A percentile compares a stretch with the other conserved stretches of the same genome.
Conservation (phyloP, 23 tunicate species). For the Halocynthia aurantium region DNA sequence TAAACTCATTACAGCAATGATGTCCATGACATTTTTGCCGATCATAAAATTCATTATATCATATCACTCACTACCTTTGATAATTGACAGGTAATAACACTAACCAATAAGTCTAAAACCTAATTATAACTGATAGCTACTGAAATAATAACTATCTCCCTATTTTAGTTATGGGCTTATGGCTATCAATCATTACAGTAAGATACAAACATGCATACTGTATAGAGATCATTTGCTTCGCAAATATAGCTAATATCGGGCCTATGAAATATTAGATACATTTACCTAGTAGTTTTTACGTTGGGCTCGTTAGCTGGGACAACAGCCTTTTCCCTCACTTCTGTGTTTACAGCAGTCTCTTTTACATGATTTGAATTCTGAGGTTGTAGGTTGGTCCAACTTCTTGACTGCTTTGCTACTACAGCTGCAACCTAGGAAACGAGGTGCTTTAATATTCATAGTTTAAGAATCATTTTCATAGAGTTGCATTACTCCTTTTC, state of each 20-base stretch:
- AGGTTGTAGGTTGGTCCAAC: slow-evolving; percentile 68
- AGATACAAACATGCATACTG: too few species aligned
- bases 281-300: background rate
- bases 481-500: slow-evolving; percentile 44
- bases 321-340: slow-evolving; percentile 12
- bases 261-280: background rate
- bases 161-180: too few species aligned
- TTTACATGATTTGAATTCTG: slow-evolving; percentile 16
- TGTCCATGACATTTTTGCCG: too few species aligned
- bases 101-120: too few species aligned
- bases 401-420: slow-evolving; percentile 56
- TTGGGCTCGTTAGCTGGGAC: background rate
- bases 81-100: too few species aligned
- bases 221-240: too few species aligned
- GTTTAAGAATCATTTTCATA: background rate
- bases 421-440: slow-evolving; percentile 50
- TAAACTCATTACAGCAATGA: too few species aligned
- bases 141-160: too few species aligned
- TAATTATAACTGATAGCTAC: too few species aligned
- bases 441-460: background rate
- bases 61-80: too few species aligned
- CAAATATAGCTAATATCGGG: background rate
- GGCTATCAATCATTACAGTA: too few species aligned
- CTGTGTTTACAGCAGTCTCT: background rate
- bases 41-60: too few species aligned